Conservation (phyloP, 2,113 vertebrate genomes). For the Trochalopteron elliotii region DNA sequence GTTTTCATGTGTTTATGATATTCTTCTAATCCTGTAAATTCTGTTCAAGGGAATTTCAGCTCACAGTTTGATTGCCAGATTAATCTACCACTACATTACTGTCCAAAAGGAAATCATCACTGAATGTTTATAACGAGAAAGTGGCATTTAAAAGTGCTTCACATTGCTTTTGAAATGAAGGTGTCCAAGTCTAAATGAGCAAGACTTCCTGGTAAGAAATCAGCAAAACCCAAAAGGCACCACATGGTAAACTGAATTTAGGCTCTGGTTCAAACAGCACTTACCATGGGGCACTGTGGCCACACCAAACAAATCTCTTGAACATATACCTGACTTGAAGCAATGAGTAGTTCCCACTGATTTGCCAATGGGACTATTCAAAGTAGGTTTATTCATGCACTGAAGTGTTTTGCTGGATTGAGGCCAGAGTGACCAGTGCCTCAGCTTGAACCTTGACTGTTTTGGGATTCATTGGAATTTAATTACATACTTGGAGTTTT, state of each 20-base stretch:
- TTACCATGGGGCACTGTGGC: background rate
- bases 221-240: background rate
- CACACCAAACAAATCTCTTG: background rate
- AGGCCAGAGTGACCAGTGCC: background rate
- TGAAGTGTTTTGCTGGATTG: background rate
- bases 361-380: background rate
- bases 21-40: background rate
- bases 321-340: background rate
- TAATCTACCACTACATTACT: background rate
- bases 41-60: background rate
- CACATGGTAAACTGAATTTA: background rate
- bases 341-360: background rate
- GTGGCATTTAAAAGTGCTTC: background rate
- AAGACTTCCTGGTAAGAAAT: background rate
- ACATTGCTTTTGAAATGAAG: background rate
- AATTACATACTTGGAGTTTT: background rate
- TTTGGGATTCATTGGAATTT: background rate
- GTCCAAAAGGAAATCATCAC: background rate
- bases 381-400: background rate
- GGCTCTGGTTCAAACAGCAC: background rate
- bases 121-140: background rate
- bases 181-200: background rate
- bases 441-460: background rate
- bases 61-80: background rate
- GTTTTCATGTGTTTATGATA: background rate